Evolutionary conservation across 2,888 invertebrate genomes (phyloP).

Genomic region (Brachylomia viminalis): DNA sequence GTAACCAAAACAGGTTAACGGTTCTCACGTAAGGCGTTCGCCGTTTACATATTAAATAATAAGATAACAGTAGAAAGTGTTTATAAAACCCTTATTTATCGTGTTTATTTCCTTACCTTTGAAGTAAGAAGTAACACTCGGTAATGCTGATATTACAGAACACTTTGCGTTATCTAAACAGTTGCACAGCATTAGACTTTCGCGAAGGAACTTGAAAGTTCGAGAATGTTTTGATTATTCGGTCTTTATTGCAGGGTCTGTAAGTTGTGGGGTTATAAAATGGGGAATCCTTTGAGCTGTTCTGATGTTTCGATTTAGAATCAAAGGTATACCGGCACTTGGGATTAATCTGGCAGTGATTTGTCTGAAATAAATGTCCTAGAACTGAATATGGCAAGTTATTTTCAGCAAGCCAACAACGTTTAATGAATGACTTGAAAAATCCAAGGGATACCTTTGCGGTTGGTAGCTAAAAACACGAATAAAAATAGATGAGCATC

Average conservation of each 20-base stretch:
- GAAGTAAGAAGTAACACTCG: conserved; percentile 59
- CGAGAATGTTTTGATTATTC: conserved; percentile 43
- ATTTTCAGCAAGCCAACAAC: conserved; percentile 8
- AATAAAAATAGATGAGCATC: neutral
- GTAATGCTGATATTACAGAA: conserved; percentile 54
- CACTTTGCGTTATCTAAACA: conserved; percentile 63
- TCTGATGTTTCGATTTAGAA: conserved; percentile 30
- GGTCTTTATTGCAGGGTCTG: conserved; percentile 29
- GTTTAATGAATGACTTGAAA: neutral
- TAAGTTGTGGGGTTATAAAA: conserved; percentile 43
- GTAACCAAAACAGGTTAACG: conserved; percentile 50
- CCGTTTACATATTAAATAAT: conserved; percentile 58
- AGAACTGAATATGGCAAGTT: neutral
- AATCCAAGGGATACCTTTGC: neutral
- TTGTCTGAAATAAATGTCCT: conserved; percentile 17
- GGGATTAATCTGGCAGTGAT: neutral
- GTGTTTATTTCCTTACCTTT: conserved; percentile 63
- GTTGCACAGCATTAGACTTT: conserved; percentile 53
- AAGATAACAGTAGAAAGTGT: conserved; percentile 63
- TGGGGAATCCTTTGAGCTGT: conserved; percentile 36
- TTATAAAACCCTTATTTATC: conserved; percentile 62
- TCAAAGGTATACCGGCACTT: conserved; percentile 14
- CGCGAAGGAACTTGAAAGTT: conserved; percentile 56
- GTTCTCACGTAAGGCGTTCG: conserved; percentile 31
- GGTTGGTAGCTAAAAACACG: neutral